Evolutionary conservation across 2,888 invertebrate species (phyloP).

Genomic region (Ariolimax columbianus): DNA sequence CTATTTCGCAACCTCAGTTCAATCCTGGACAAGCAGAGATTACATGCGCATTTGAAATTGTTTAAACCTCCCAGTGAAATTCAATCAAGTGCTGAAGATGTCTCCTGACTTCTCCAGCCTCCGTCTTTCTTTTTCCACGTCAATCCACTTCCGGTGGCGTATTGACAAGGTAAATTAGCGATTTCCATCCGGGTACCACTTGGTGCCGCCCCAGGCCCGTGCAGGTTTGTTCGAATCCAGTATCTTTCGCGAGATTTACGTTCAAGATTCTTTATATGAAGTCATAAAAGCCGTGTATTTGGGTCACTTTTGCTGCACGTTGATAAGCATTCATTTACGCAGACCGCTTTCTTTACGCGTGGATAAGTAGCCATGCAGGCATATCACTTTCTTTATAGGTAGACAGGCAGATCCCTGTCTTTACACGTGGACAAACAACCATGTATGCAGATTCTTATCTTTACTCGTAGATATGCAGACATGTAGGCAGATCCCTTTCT

Average conservation of each 20-base stretch:
- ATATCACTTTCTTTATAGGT: no score
- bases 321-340: no score
- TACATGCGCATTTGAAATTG: background rate
- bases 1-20: background rate
- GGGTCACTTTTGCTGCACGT: no score
- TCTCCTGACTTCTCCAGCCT: background rate
- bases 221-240: background rate
- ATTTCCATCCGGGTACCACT: conserved; percentile 14
- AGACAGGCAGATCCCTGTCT: no score
- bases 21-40: background rate
- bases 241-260: background rate
- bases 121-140: conserved; percentile 31
- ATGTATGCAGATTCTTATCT: no score
- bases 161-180: conserved; percentile 33
- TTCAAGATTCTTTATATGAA: background rate
- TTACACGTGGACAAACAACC: no score
- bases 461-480: no score
- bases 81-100: conserved; percentile 8
- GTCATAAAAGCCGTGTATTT: no score
- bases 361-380: no score
- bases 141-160: conserved; percentile 26
- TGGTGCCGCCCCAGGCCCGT: background rate
- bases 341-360: no score
- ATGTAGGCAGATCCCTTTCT: no score
- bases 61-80: conserved; percentile 24